These are phyloP conservation scores for Notiomystis cincta DNA, from an alignment of 2,113 vertebrate genomes.

Conservation along the genomic window DNA sequence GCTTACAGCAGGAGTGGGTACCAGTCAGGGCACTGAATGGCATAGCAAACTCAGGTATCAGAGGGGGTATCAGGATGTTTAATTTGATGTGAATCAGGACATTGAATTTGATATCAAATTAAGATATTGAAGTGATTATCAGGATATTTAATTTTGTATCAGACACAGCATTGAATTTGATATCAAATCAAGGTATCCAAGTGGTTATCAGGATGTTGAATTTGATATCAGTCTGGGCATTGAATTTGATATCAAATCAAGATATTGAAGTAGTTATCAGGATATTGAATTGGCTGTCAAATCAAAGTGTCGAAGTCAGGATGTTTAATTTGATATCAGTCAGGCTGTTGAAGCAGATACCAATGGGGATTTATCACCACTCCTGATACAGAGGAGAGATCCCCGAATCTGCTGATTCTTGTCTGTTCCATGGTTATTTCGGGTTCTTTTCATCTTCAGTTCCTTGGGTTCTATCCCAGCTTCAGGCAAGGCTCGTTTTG, in stretches of 20 bases:
- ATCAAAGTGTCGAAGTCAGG: too few relatives aligned
- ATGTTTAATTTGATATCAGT: not conserved
- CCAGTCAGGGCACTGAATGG: not conserved
- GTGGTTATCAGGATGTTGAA: too few relatives aligned
- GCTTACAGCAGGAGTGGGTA: not conserved
- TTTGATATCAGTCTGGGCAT: not conserved
- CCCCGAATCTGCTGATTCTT: not conserved
- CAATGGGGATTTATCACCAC: not conserved
- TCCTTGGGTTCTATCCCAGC: not conserved
- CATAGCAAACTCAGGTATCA: too few relatives aligned
- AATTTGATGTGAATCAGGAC: not conserved
- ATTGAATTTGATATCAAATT: not conserved
- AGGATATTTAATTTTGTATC: not conserved
- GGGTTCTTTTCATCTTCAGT: not conserved
- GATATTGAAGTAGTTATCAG: too few relatives aligned
- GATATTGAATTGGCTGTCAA: too few relatives aligned
- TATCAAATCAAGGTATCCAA: not conserved
- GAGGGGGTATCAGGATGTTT: too few relatives aligned
- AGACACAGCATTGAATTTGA: not conserved
- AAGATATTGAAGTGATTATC: not conserved
- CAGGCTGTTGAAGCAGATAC: not conserved
- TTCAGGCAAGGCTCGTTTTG: not conserved
- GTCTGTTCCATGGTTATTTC: not conserved
- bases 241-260: too few relatives aligned
- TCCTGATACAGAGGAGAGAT: not conserved